Base-by-base conservation (phyloP, 2,888 invertebrate species). In the Microplitis manilae region DNA sequence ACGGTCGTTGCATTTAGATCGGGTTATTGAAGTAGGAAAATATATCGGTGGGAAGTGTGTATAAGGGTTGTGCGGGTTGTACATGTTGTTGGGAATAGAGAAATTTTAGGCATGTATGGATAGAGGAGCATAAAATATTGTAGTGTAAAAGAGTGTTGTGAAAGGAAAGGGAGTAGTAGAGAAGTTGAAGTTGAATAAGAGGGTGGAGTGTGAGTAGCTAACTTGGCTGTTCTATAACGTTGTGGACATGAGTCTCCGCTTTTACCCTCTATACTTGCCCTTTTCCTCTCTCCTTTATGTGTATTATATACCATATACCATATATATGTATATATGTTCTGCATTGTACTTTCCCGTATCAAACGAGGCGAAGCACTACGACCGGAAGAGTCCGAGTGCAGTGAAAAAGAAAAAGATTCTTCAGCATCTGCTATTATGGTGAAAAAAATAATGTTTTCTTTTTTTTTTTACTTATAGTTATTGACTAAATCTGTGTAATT, bases 361-460 rank as follows among this genome's bases (percentile, higher is more conserved):
- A 79, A 79, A 81, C 80, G 78, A 79, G 76, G 69, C 75, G 68
- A 71, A 75, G 72, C 76, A 77, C 76, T 75, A 75, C 78, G 81
- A 80, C 78, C 79, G 81, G 80, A 81, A 81, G 80, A 81, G 78
- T 78, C 78, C 75, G 77, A 78, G 80, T 70, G 68, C 62, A 68
- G 75, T 79, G 73, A 64, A 79, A 80, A 79, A 79, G 78, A 75
- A 76, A 79, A 76, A 72, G 68, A 71, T 69, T 75, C 68, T 60
- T 65, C 39, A 69, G 75, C 17, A 68, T 39, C 64, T 70, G 65
- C 39, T 68, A 62, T 73, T 70, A 68, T 67, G 65, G 20, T 71
- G n/a, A 60, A 60, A 13, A 68, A 6, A 67, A 17, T 20, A 30
- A 39, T 62, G 8, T 15, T 67, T n/a, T 20, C 1, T 20, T 20